Conservation (phyloP, 2,888 invertebrate genomes). For the Lamellibrachia satsuma region DNA sequence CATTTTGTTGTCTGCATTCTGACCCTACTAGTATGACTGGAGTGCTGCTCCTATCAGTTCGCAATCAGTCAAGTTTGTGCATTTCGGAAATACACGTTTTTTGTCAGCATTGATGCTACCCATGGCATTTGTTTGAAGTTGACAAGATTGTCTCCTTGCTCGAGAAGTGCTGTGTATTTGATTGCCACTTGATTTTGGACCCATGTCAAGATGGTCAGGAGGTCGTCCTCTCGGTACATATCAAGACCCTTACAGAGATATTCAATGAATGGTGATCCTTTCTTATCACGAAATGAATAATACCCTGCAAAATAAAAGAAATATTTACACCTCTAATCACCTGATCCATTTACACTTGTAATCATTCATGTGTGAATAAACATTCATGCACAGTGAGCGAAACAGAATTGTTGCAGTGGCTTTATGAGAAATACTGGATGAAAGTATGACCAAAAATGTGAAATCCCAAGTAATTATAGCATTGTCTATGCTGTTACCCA, state of each 20-base stretch:
- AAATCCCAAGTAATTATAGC: too few relatives aligned
- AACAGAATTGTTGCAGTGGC: too few relatives aligned
- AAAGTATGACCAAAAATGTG: too few relatives aligned
- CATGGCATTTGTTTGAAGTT: neutral
- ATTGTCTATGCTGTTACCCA: too few relatives aligned
- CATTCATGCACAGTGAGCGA: too few relatives aligned
- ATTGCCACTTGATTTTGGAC: slow-evolving; percentile 7
- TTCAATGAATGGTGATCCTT: neutral
- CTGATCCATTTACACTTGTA: neutral
- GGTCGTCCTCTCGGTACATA: neutral
- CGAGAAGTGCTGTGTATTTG: neutral
- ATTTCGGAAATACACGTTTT: neutral
- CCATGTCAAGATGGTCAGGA: neutral
- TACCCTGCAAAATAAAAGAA: neutral
- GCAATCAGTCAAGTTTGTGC: too few relatives aligned
- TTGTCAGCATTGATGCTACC: slow-evolving; percentile 12
- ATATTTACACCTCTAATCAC: neutral
- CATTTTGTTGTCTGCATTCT: too few relatives aligned
- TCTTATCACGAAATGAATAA: neutral
- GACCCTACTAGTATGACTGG: too few relatives aligned
- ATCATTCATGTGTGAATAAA: too few relatives aligned
- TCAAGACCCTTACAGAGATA: neutral
- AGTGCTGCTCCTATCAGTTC: too few relatives aligned
- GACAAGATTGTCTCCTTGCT: neutral
- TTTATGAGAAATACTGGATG: too few relatives aligned